Evolutionary conservation across 2,888 invertebrate genomes (phyloP), one percentile per base, ranked within the genome.

Genomic region (Nebria brevicollis): DNA sequence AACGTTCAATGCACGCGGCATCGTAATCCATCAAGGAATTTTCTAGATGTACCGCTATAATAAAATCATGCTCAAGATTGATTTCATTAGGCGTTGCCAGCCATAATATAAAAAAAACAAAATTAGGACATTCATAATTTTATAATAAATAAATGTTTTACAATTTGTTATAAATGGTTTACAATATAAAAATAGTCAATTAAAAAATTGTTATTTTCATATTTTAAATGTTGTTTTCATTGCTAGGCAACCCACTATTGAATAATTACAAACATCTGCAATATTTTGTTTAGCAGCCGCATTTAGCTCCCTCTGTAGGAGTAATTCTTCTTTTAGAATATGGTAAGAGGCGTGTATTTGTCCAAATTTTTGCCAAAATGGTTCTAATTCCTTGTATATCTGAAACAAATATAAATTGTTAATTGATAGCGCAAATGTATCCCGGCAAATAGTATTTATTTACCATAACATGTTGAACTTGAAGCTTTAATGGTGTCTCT

Each of bases 311-410:
- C 26, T 43, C 72, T 70, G 70, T 70, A 70, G 5, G 2, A 25
- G 3, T 41, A 65, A 66, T 78, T 78, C 78, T 72, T 65, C 74
- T 42, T 74, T n/a, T 10, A 78, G n/a, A 74, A 73, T 66, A 43
- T 78, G 41, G 66, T 66, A 11, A 5, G 42, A 15, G 7, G 54
- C 54, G 42, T 78, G 72, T 5, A 73, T 65, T 15, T 72, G 1
- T 8, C 73, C 78, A 78, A 34, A 73, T 74, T 78, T 78, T 66
- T 78, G 66, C 78, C 78, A 78, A 73, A 78, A 78, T 13, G 54
- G 54, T 54, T 54, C 54, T 13, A 54, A 54, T 54, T 54, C 54
- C 54, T 54, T 54, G 54, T 54, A 54, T 2, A 54, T 2, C 54
- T 54, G 54, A 54, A 11, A 54, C 54, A 54, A 54, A 11, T 54